Conservation (phyloP, 2,888 invertebrate species). For the Drosophila prolongata region DNA sequence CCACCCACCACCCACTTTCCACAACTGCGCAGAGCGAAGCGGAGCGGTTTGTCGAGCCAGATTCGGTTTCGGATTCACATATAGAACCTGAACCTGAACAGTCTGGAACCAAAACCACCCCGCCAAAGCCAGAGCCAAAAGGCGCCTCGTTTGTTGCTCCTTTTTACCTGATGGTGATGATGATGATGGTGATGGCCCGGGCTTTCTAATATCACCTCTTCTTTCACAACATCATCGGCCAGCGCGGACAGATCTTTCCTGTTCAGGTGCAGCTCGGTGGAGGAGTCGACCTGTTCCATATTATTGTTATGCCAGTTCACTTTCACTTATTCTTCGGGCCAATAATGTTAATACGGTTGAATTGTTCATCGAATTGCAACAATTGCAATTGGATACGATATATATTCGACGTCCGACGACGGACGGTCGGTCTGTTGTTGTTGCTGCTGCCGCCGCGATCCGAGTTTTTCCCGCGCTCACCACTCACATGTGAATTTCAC, state of each 20-base stretch:
- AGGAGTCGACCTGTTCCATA: slow-evolving; percentile 82
- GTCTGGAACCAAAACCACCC: slow-evolving; percentile 23
- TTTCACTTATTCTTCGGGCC: slow-evolving; percentile 53
- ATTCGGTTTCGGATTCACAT: slow-evolving; percentile 52
- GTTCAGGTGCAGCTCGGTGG: slow-evolving; percentile 81
- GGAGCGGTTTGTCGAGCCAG: slow-evolving; percentile 53
- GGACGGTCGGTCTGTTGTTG: slow-evolving; percentile 38
- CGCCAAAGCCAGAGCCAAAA: slow-evolving; percentile 21
- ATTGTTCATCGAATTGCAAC: slow-evolving; percentile 70
- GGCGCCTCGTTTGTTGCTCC: slow-evolving; percentile 34
- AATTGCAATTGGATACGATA: slow-evolving; percentile 60
- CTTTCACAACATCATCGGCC: slow-evolving; percentile 81
- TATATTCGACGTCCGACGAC: slow-evolving; percentile 24
- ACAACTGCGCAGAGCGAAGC: slow-evolving; percentile 65
- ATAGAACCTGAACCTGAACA: slow-evolving; percentile 23
- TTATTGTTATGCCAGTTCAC: slow-evolving; percentile 57
- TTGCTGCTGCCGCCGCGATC: slow-evolving; percentile 56
- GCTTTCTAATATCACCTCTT: slow-evolving; percentile 82
- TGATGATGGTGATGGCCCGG: slow-evolving; percentile 70
- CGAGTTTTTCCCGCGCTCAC: slow-evolving; percentile 60
- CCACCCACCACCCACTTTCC: slow-evolving; percentile 53
- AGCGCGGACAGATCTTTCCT: slow-evolving; percentile 81
- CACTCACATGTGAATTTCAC: slow-evolving; percentile 51
- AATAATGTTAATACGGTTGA: slow-evolving; percentile 40
- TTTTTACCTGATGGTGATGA: slow-evolving; percentile 72